phyloP scores from a whole-genome alignment of 64 coral and sea anemone genomes.

The Platygyra sinensis region DNA sequence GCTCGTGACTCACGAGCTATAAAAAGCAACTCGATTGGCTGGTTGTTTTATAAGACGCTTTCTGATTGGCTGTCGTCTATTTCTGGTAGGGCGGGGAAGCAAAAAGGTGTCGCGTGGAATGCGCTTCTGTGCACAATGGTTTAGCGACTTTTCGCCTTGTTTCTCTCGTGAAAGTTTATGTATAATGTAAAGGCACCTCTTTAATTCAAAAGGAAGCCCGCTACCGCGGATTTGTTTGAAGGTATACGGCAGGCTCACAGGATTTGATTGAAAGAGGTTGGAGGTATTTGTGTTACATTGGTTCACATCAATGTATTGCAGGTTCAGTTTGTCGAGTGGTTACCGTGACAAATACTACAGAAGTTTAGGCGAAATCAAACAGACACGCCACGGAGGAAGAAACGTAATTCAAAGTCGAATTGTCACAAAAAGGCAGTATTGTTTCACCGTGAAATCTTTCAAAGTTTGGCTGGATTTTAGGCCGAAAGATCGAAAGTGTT shows the following conservation, averaged over 20 bases:
- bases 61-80: constrained; percentile 73
- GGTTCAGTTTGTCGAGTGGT: no score
- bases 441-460: no score
- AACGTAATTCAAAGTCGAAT: no score
- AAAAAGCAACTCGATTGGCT: constrained; percentile 31
- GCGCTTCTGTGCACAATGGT: constrained; percentile 16
- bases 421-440: no score
- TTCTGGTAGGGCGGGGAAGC: constrained; percentile 68
- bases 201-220: neutral
- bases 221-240: neutral
- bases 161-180: neutral
- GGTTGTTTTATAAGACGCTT: constrained; percentile 14
- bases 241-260: neutral
- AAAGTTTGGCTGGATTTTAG: no score
- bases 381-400: no score
- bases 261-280: neutral
- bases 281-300: neutral
- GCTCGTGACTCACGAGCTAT: constrained; percentile 11
- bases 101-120: constrained; percentile 68
- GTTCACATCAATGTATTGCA: no score
- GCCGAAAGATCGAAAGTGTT: no score
- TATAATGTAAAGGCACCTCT: neutral
- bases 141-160: neutral
- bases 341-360: no score
- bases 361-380: no score